phyloP scores from a whole-genome alignment of 1,140 invertebrate genomes.

The Aleiodes sp. region DNA sequence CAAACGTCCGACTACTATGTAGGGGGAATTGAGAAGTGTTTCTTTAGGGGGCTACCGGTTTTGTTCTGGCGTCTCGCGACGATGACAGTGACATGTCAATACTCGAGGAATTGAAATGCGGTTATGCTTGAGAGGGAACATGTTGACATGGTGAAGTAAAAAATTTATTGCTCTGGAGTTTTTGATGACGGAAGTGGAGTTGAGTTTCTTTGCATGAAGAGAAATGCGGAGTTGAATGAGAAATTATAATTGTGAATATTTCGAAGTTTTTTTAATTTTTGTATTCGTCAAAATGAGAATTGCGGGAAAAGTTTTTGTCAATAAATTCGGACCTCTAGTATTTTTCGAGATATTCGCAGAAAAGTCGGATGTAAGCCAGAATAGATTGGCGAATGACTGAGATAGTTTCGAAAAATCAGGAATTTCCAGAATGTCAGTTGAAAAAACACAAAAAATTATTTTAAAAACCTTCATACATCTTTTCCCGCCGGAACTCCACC shows the following conservation, averaged over 20 bases:
- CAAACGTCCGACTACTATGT: background rate
- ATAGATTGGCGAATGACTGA: background rate
- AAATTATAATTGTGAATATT: too few relatives aligned
- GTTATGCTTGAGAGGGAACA: conserved; percentile 29
- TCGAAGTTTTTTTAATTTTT: too few relatives aligned
- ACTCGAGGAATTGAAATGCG: conserved; percentile 52
- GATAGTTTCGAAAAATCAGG: background rate
- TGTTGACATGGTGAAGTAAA: background rate
- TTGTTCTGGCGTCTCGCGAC: background rate
- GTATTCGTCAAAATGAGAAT: too few relatives aligned
- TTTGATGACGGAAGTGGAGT: background rate
- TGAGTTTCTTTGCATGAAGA: too few relatives aligned
- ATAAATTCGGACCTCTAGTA: too few relatives aligned
- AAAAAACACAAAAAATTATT: background rate
- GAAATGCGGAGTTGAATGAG: too few relatives aligned
- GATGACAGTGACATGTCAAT: conserved; percentile 66
- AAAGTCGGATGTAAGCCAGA: too few relatives aligned
- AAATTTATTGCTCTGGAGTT: background rate
- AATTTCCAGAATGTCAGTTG: too few relatives aligned
- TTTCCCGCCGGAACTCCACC: conserved; percentile 15
- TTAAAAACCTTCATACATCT: background rate
- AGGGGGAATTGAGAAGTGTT: background rate
- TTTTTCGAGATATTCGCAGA: too few relatives aligned
- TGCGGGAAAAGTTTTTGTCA: too few relatives aligned
- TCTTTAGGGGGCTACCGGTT: background rate